A percentile compares a stretch with the other conserved stretches of the same genome.
Conservation (phyloP, 2,888 invertebrate genomes). For the Ceriagrion tenellum region DNA sequence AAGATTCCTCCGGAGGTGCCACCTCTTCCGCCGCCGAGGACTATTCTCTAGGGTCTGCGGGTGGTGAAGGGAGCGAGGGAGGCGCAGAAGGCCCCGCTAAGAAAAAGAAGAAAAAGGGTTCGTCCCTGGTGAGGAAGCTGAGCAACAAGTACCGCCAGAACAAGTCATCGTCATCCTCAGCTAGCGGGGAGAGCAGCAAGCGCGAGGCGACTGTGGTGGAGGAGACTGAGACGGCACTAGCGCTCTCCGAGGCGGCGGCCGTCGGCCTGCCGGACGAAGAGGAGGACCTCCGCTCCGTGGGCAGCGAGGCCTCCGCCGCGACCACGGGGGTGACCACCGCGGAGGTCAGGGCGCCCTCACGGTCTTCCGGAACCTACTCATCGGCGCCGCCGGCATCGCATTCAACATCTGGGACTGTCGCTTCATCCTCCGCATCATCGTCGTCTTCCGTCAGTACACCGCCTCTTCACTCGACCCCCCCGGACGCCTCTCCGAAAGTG, state of each 20-base stretch:
- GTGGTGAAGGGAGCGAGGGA: constrained; percentile 8
- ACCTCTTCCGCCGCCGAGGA: constrained; percentile 33
- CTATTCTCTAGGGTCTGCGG: neutral
- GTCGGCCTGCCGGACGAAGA: constrained; percentile 30
- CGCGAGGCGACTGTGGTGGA: constrained; percentile 29
- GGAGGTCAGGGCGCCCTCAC: neutral
- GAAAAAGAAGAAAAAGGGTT: constrained; percentile 69
- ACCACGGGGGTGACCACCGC: neutral
- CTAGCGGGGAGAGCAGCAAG: neutral
- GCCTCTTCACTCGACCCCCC: neutral
- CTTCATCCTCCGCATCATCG: constrained; percentile 33
- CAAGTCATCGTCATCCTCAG: neutral
- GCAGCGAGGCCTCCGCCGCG: constrained; percentile 14
- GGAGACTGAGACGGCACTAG: constrained; percentile 14
- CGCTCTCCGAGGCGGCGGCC: constrained; percentile 14
- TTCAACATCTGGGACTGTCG: neutral
- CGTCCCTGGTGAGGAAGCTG: constrained; percentile 71
- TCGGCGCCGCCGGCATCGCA: neutral
- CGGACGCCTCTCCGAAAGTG: neutral
- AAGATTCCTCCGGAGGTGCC: neutral
- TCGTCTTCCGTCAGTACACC: constrained; percentile 41
- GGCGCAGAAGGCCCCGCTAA: constrained; percentile 50
- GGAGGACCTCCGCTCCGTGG: constrained; percentile 50
- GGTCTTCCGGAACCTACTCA: neutral
- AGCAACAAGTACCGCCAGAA: constrained; percentile 69